Conservation (phyloP, 2,113 vertebrate genomes). For the Ailuropoda melanoleuca region DNA sequence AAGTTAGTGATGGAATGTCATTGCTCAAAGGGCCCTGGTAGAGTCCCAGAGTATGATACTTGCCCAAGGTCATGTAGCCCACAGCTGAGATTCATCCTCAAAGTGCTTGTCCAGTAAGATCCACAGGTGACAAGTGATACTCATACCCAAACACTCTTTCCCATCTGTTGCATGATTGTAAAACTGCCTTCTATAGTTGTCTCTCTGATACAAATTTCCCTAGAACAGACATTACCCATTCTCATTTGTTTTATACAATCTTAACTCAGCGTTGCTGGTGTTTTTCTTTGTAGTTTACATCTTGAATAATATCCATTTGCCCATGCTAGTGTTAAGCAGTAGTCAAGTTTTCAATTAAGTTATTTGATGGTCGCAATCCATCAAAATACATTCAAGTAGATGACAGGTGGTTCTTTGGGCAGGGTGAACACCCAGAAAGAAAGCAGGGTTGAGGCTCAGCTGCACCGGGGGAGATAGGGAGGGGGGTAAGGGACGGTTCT, state of each 20-base stretch:
- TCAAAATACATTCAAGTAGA: background rate
- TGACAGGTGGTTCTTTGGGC: background rate
- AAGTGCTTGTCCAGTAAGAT: background rate
- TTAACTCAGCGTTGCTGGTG: background rate
- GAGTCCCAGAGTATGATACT: background rate
- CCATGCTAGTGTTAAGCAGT: background rate
- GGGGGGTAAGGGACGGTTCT: background rate
- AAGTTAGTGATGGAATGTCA: background rate
- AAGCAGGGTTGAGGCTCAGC: background rate
- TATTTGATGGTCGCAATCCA: slow-evolving; percentile 17
- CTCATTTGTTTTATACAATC: slow-evolving; percentile 2
- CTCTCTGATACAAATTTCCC: background rate
- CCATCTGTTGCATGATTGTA: background rate
- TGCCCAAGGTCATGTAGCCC: background rate
- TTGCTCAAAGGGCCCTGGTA: background rate
- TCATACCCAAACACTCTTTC: background rate
- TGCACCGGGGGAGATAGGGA: background rate
- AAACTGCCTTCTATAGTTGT: background rate
- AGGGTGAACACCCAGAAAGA: background rate
- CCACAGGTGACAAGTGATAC: background rate
- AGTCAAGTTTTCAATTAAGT: background rate
- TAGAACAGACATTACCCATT: background rate
- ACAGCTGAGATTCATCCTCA: background rate
- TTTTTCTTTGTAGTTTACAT: background rate
- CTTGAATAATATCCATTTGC: slow-evolving; percentile 17